Evolutionary conservation across 2,888 invertebrate genomes (phyloP).

Genomic region (Xanthia icteritia): DNA sequence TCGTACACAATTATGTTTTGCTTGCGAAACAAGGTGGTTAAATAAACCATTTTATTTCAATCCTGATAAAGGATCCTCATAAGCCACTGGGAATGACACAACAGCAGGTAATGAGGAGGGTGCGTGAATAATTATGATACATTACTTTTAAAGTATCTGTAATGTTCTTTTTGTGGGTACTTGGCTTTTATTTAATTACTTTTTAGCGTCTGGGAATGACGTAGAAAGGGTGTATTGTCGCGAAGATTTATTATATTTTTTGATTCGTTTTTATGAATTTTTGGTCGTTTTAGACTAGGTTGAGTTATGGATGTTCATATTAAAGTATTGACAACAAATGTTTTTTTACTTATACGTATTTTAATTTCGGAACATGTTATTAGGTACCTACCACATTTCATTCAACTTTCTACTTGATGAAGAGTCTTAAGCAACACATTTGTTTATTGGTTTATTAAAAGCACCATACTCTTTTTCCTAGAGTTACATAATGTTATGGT

Average conservation of each 20-base stretch:
- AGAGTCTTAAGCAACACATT: not conserved
- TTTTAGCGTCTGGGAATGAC: slow-evolving; percentile 13
- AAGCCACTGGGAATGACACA: slow-evolving; percentile 42
- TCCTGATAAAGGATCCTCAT: slow-evolving; percentile 43
- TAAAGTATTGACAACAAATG: not conserved
- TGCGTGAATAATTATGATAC: slow-evolving; percentile 45
- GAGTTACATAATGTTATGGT: not conserved
- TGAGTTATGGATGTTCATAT: not conserved
- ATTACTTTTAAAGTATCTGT: slow-evolving; percentile 28
- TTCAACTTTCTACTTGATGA: not conserved
- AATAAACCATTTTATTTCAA: slow-evolving; percentile 44
- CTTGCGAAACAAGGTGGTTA: not conserved
- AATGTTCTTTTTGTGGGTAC: slow-evolving; percentile 24
- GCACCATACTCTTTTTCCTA: not conserved
- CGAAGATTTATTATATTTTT: not conserved
- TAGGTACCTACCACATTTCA: not conserved
- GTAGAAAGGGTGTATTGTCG: too few species aligned
- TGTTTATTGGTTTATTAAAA: not conserved
- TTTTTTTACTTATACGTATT: not conserved
- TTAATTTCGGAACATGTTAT: not conserved
- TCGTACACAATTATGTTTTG: not conserved
- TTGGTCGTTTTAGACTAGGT: not conserved
- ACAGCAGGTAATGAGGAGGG: slow-evolving; percentile 47
- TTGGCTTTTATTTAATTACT: slow-evolving; percentile 44
- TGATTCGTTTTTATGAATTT: not conserved